Evolutionary conservation across 2,888 invertebrate genomes (phyloP).

Genomic region (Osedax fenrisi): DNA sequence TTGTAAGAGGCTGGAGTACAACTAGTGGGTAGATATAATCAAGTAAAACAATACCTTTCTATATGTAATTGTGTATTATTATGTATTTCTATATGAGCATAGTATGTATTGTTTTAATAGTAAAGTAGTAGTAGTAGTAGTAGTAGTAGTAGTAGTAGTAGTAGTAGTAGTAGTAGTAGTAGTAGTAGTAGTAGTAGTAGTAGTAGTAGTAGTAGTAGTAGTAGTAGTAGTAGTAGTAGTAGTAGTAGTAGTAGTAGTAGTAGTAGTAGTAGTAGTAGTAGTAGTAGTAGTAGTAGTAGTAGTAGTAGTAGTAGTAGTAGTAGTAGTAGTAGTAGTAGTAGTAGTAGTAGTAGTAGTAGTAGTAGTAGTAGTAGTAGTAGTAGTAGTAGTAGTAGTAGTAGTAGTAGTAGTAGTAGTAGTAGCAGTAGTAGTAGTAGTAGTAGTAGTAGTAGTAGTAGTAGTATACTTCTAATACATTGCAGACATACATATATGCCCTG

Average conservation of each 20-base stretch:
- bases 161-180: slow-evolving; percentile 20
- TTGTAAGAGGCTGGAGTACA: too few species aligned
- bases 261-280: slow-evolving; percentile 22
- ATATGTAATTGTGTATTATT: too few species aligned
- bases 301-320: slow-evolving; percentile 21
- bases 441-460: too few species aligned
- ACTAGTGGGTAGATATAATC: too few species aligned
- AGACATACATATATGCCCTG: too few species aligned
- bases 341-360: slow-evolving; percentile 21
- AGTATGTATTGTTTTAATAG: too few species aligned
- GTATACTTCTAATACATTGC: too few species aligned
- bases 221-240: slow-evolving; percentile 12
- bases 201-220: slow-evolving; percentile 5
- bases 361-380: slow-evolving; percentile 18
- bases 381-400: slow-evolving; percentile 17
- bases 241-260: slow-evolving; percentile 20
- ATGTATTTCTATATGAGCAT: too few species aligned
- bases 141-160: slow-evolving; percentile 22
- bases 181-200: slow-evolving; percentile 22
- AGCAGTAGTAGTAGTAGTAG: slow-evolving; percentile 15
- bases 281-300: slow-evolving; percentile 20
- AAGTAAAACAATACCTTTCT: too few species aligned
- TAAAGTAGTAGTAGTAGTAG: slow-evolving; percentile 17
- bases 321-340: slow-evolving; percentile 20
- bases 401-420: slow-evolving; percentile 11